Evolutionary conservation across 2,888 invertebrate species (phyloP).

Genomic region (Tetragonula carbonaria): DNA sequence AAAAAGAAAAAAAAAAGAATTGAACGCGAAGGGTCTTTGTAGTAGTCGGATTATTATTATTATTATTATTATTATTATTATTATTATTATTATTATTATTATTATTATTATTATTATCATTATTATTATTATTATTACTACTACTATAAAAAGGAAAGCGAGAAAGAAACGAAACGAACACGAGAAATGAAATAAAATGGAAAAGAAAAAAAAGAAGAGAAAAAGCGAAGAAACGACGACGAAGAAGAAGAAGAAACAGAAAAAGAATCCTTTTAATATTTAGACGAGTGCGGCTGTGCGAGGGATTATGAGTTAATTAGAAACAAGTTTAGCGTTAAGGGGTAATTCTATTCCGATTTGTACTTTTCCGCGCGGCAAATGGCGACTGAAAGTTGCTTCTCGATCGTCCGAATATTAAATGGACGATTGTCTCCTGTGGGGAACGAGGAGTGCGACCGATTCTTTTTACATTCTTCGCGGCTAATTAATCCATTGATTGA

Average conservation of each 20-base stretch:
- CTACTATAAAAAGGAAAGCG: neutral
- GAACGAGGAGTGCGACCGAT: neutral
- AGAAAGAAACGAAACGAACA: neutral
- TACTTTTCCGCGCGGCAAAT: constrained; percentile 61
- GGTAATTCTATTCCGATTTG: constrained; percentile 40
- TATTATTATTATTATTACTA: too few species aligned
- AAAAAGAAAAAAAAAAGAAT: neutral
- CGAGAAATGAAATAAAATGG: neutral
- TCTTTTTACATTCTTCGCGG: neutral
- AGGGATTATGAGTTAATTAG: constrained; percentile 49
- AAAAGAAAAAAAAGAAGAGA: neutral
- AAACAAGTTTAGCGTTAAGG: constrained; percentile 49
- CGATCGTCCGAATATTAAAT: neutral
- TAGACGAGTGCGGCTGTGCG: constrained; percentile 71
- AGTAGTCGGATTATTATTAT: constrained; percentile 29
- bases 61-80: too few species aligned
- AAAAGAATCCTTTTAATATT: constrained; percentile 41
- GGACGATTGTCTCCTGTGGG: neutral
- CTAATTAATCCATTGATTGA: too few species aligned
- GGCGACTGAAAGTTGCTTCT: constrained; percentile 67
- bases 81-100: neutral
- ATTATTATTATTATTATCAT: too few species aligned
- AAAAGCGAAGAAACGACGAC: neutral
- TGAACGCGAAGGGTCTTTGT: constrained; percentile 21
- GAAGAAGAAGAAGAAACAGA: neutral